Base-by-base conservation (phyloP, 2,113 vertebrate species). In the Danionella cerebrum region DNA sequence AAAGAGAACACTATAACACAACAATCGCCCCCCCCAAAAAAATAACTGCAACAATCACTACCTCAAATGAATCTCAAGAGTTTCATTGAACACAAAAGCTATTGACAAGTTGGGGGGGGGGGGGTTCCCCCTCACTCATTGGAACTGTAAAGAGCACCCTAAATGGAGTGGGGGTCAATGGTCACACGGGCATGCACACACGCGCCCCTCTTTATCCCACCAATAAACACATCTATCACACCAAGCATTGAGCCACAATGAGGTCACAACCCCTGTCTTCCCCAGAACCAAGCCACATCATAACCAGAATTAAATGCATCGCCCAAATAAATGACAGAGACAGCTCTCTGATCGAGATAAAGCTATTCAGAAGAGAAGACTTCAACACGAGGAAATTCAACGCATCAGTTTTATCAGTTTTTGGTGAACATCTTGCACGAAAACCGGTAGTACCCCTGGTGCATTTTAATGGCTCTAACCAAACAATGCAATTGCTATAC, bases 181-280 rank as follows among this genome's bases (percentile, higher is more conserved):
- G 22, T 53, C 67, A 67, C 19, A n/a, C n/a, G n/a, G n/a, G n/a
- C n/a, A 31, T 47, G 60, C 16, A 47, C 67, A 67, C 19, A 35
- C 67, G 69, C 55, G 51, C 63, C 63, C 67, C 55, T 31, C 52
- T 44, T 41, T 19, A 73, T 60, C 66, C 57, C n/a, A 25, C 68
- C 59, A 71, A 73, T 76, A 76, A 75, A 72, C 45, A 47, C 48
- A 57, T 75, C 73, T 69, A 71, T 59, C 54, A 45, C 60, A 53
- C 9, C 18, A 36, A 18, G 45, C 70, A 70, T 75, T 75, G 55
- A 75, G 45, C 47, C 66, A 70, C 51, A 29, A 71, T 45, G 12
- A 67, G 73, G 73, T 78, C 72, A 7, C 21, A 67, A 79, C 70
- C 71, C 55, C 59, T 58, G 44, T 67, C 58, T 65, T 70, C 64